A percentile compares a stretch with the other conserved stretches of the same genome.
These are phyloP conservation scores for Graphium colonna DNA, from an alignment of 2,888 invertebrate genomes.

Conservation along the genomic window DNA sequence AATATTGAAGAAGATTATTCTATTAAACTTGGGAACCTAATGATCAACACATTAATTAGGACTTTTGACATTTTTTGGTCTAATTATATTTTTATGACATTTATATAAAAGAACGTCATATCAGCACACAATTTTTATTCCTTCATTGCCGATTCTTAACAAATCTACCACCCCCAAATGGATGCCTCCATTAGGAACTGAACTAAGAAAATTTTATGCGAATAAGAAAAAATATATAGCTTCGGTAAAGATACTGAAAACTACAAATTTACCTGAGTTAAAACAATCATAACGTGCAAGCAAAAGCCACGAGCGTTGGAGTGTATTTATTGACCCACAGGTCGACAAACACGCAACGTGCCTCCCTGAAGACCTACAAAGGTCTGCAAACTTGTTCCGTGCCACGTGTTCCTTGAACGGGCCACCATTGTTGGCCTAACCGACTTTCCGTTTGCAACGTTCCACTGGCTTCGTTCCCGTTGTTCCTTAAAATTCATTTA, in stretches of 20 bases:
- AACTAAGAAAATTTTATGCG: too few relatives aligned
- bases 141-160: too few relatives aligned
- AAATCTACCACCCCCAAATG: too few relatives aligned
- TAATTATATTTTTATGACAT: too few relatives aligned
- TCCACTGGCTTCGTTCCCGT: conserved; percentile 39
- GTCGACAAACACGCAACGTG: conserved; percentile 52
- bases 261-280: neutral
- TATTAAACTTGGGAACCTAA: too few relatives aligned
- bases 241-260: too few relatives aligned
- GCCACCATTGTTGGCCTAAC: conserved; percentile 44
- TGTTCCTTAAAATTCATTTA: conserved; percentile 28
- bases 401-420: conserved; percentile 56
- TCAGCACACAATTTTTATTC: too few relatives aligned
- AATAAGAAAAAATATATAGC: conserved; percentile 6
- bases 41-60: too few relatives aligned
- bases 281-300: neutral
- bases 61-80: too few relatives aligned
- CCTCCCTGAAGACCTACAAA: conserved; percentile 55
- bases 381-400: conserved; percentile 50
- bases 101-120: too few relatives aligned
- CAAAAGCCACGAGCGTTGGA: neutral
- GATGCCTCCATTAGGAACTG: too few relatives aligned
- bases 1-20: too few relatives aligned
- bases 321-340: conserved; percentile 29
- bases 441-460: conserved; percentile 33